These are phyloP conservation scores for Physocephala rufipes DNA, from an alignment of 2,888 invertebrate species.

Conservation along the genomic window DNA sequence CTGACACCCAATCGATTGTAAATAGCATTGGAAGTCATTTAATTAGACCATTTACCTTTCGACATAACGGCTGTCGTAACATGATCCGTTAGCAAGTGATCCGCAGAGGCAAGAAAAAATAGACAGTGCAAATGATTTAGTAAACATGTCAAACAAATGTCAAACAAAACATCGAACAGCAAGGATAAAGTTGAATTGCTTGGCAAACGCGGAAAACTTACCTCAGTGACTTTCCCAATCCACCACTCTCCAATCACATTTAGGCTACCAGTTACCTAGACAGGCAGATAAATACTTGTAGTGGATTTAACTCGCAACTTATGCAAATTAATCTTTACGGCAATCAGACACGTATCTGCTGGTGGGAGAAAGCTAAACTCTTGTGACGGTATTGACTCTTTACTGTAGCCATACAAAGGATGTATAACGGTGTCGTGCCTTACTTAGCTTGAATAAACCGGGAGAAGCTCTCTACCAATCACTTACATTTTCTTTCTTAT, in stretches of 20 bases:
- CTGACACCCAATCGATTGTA: neutral
- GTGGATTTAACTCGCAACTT: too few relatives aligned
- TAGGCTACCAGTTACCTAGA: too few relatives aligned
- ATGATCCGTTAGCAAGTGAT: conserved; percentile 13
- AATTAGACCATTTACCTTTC: conserved; percentile 28
- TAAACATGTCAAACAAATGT: conserved; percentile 25
- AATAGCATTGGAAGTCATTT: conserved; percentile 9
- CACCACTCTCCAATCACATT: neutral
- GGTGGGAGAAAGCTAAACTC: too few relatives aligned
- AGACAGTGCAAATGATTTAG: neutral
- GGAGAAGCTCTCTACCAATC: too few relatives aligned
- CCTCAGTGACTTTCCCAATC: neutral
- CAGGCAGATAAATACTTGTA: too few relatives aligned
- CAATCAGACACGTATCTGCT: conserved; percentile 8
- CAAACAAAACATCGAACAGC: conserved; percentile 26
- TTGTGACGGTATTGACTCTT: too few relatives aligned
- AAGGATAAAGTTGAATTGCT: conserved; percentile 23
- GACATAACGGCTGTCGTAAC: neutral
- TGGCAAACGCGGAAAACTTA: conserved; percentile 18
- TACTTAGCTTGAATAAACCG: too few relatives aligned
- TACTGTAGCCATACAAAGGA: too few relatives aligned
- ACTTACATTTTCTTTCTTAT: neutral
- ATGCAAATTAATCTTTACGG: conserved; percentile 29
- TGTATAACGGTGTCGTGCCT: too few relatives aligned
- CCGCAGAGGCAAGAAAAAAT: neutral